Base-by-base conservation (phyloP, 2,113 vertebrate genomes). In the Hemibagrus wyckioides region DNA sequence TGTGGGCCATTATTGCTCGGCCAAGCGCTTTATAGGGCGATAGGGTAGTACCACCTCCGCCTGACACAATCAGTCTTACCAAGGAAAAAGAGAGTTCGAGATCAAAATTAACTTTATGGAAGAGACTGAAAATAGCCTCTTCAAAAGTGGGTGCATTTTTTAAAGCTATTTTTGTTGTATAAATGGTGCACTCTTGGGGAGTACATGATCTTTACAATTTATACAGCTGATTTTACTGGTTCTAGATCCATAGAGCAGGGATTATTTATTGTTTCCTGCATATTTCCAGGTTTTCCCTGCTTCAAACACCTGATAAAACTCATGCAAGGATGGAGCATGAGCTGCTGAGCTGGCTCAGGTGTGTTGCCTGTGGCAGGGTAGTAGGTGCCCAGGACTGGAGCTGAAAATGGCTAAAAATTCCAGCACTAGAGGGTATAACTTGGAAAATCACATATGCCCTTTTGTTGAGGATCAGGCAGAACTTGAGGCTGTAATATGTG, bases 1-100 rank as follows among this genome's bases (percentile, higher is more conserved):
- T 11, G 80, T 88, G 87, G 57, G 54, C 73, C 89, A 94, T 94
- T 93, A 94, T 93, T 90, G 82, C 92, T 92, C 83, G 89, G 92
- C 88, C 88, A 89, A 92, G 92, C 90, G 83, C 92, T 93, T 93
- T 92, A 92, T 89, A 88, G 86, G 71, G 71, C 59, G 59, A 84
- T 84, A 77, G 81, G 82, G 71, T 87, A 83, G 86, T 87, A 79
- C 86, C 81, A 87, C 81, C 81, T 65, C 33, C 33, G 33, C 23
- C 81, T 87, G 81, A 87, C 57, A 83, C 81, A 79, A 87, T 87
- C 81, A 83, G 71, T 87, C 81, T 79, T 83, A 54, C 59, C 69
- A 76, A 83, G 44, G 73, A 83, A 33, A 77, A 73, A 82, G 52
- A 48, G 80, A 41, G 44, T 54, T 83, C 30, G 71, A 67, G 71